phyloP scores from a whole-genome alignment of 2,888 invertebrate species.

The Andrena hattorfiana region DNA sequence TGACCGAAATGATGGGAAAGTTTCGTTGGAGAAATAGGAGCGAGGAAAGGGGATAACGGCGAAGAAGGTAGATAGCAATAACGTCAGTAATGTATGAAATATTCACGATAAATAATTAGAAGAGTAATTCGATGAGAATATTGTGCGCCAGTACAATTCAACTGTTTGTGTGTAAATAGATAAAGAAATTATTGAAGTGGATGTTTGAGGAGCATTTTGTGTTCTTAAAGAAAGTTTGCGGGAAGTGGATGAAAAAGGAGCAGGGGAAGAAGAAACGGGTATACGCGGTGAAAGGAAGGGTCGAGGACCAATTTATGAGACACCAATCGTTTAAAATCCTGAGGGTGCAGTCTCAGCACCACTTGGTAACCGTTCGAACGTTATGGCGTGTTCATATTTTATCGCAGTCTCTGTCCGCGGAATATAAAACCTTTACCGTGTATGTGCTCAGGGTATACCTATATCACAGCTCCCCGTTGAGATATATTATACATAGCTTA shows the following conservation, averaged over 20 bases:
- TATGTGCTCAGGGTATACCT: background rate
- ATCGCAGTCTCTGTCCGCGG: slow-evolving; percentile 7
- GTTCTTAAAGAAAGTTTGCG: slow-evolving; percentile 21
- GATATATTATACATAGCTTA: no score
- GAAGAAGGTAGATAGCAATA: background rate
- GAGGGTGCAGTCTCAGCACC: slow-evolving; percentile 69
- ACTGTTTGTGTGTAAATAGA: no score
- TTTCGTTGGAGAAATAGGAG: background rate
- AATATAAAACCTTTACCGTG: slow-evolving; percentile 21
- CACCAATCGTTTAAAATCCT: slow-evolving; percentile 63
- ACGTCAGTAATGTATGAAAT: background rate
- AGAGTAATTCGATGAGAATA: no score
- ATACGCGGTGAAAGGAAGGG: slow-evolving; percentile 32
- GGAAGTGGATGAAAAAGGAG: slow-evolving; percentile 18
- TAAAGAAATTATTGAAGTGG: background rate
- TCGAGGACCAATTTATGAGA: slow-evolving; percentile 68
- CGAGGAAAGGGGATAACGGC: background rate
- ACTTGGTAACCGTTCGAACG: slow-evolving; percentile 51
- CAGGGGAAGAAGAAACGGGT: slow-evolving; percentile 10
- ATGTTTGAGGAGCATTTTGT: background rate
- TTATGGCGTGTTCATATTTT: slow-evolving; percentile 49
- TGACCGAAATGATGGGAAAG: slow-evolving; percentile 7
- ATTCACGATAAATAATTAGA: no score
- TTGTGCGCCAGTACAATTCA: no score
- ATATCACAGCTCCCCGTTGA: no score